A percentile compares a stretch with the other conserved stretches of the same genome.
phyloP scores from a whole-genome alignment of 35 echinoderm and acorn worm genomes.

The Ophioderma brevispina region DNA sequence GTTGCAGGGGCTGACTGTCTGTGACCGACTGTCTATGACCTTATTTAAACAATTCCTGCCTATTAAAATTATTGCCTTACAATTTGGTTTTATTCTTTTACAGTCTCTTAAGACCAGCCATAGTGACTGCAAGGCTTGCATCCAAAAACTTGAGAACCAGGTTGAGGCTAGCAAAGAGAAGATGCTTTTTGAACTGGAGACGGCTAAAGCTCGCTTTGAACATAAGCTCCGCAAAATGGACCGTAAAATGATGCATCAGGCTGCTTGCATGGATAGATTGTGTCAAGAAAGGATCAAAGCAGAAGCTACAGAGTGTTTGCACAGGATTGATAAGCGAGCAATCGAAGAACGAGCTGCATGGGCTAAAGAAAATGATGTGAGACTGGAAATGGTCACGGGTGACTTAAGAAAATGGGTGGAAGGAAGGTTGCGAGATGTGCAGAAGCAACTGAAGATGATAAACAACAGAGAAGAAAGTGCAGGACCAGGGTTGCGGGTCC shows the following conservation, averaged over 20 bases:
- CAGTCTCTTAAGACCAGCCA: constrained; percentile 75
- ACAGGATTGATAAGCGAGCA: constrained; percentile 80
- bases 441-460: constrained; percentile 54
- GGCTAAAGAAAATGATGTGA: constrained; percentile 63
- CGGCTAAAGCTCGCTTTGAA: constrained; percentile 77
- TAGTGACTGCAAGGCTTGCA: constrained; percentile 84
- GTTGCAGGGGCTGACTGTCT: too few species aligned
- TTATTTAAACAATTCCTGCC: too few species aligned
- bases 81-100: neutral
- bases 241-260: constrained; percentile 86
- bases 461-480: constrained; percentile 14
- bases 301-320: constrained; percentile 84
- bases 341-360: constrained; percentile 71
- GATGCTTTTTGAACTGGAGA: constrained; percentile 90
- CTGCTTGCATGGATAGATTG: constrained; percentile 83
- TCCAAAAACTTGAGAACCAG: constrained; percentile 91
- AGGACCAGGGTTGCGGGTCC: neutral
- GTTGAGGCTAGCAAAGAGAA: constrained; percentile 96
- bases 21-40: neutral
- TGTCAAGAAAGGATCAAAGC: constrained; percentile 78
- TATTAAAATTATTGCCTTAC: too few species aligned
- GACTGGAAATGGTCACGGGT: constrained; percentile 41
- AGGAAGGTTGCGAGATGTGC: constrained; percentile 63
- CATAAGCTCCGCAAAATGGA: constrained; percentile 73
- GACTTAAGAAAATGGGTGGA: constrained; percentile 84